These are phyloP conservation scores for Aphaenogaster ashmeadi DNA, from an alignment of 1,140 invertebrate species.

Conservation along the genomic window DNA sequence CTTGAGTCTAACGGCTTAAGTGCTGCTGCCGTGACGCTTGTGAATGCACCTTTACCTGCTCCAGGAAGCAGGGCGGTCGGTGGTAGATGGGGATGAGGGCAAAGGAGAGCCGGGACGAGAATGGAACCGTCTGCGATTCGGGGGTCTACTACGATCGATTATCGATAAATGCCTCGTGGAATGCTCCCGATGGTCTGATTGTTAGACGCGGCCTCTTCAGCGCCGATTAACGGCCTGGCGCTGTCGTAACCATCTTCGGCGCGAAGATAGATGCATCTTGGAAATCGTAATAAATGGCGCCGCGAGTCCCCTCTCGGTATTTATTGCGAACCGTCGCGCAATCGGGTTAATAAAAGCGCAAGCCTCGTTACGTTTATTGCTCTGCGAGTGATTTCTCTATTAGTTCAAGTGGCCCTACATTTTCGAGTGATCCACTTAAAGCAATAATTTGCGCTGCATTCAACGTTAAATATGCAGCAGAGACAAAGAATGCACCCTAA, in stretches of 20 bases:
- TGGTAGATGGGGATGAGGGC: constrained; percentile 12
- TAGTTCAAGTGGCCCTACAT: background rate
- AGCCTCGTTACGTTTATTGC: constrained; percentile 13
- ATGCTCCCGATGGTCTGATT: constrained; percentile 65
- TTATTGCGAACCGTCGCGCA: constrained; percentile 10
- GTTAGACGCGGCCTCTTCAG: constrained; percentile 64
- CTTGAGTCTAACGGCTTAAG: constrained; percentile 52
- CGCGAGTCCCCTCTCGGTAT: constrained; percentile 3
- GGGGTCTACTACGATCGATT: constrained; percentile 74
- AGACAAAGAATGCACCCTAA: background rate
- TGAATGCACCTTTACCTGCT: constrained; percentile 54
- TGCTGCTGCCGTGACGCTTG: background rate
- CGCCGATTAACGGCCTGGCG: constrained; percentile 49
- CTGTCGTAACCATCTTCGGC: constrained; percentile 63
- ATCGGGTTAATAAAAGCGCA: constrained; percentile 39
- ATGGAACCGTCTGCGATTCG: constrained; percentile 56
- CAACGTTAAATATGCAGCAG: background rate
- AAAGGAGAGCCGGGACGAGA: constrained; percentile 52
- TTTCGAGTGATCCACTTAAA: background rate
- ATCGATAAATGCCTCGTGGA: constrained; percentile 76
- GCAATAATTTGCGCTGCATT: background rate
- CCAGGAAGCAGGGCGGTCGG: constrained; percentile 8
- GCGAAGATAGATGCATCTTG: constrained; percentile 58
- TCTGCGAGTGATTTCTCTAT: constrained; percentile 2
- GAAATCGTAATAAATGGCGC: constrained; percentile 53